phyloP scores from a whole-genome alignment of 2,113 vertebrate genomes.

The Notechis scutatus region DNA sequence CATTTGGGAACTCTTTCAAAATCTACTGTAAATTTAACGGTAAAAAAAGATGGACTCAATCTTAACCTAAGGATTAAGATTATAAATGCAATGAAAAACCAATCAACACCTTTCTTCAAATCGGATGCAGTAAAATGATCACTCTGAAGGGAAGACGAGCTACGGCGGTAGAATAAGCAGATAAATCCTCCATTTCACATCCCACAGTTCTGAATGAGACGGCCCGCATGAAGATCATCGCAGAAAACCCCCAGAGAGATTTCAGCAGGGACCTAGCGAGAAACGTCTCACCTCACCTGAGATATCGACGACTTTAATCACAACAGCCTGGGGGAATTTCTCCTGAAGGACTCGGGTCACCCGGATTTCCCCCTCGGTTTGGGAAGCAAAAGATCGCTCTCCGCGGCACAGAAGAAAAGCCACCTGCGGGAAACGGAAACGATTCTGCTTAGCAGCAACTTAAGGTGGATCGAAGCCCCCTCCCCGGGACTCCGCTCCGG shows the following conservation, averaged over 20 bases:
- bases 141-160: neutral
- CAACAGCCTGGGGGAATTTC: slow-evolving; percentile 82
- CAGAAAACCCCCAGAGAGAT: neutral
- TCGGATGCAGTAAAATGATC: neutral
- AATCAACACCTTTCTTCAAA: neutral
- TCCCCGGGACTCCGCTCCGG: neutral
- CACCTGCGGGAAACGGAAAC: neutral
- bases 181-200: neutral
- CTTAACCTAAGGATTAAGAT: neutral
- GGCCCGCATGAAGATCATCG: neutral
- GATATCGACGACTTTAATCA: slow-evolving; percentile 86
- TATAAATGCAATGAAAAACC: neutral
- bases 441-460: neutral
- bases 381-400: slow-evolving; percentile 66
- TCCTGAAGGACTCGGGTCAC: slow-evolving; percentile 75
- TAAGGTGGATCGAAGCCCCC: neutral
- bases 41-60: neutral
- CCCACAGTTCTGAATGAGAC: neutral
- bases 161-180: neutral
- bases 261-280: neutral
- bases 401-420: slow-evolving; percentile 27
- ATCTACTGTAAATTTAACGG: neutral
- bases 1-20: neutral
- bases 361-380: slow-evolving; percentile 78
- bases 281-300: slow-evolving; percentile 73